Evolutionary conservation across 2,113 vertebrate genomes (phyloP).

Genomic region (Mobula birostris): DNA sequence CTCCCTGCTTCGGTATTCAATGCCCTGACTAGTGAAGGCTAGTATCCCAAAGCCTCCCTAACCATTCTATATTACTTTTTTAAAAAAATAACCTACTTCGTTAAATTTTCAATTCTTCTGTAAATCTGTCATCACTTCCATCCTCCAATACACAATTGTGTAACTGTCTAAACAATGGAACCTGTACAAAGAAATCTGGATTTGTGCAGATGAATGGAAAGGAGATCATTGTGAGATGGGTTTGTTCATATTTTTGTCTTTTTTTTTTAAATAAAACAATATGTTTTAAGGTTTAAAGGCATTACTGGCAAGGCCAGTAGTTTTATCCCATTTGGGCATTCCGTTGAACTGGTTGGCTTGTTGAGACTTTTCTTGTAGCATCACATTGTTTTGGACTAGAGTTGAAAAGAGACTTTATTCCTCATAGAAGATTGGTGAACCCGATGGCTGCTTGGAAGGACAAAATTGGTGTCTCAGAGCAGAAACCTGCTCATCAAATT

Average conservation of each 20-base stretch:
- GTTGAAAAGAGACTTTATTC: too few species aligned
- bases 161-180: slow-evolving; percentile 45
- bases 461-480: background rate
- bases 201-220: slow-evolving; percentile 49
- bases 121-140: background rate
- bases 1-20: too few species aligned
- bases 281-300: background rate
- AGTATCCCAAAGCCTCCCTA: too few species aligned
- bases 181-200: slow-evolving; percentile 41
- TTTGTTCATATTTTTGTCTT: slow-evolving; percentile 32
- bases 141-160: rapidly evolving
- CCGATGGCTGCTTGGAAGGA: background rate
- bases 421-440: too few species aligned
- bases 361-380: background rate
- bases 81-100: background rate
- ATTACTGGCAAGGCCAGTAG: background rate
- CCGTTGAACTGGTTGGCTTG: too few species aligned
- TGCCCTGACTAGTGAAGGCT: too few species aligned
- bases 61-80: background rate
- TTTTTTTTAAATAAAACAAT: background rate
- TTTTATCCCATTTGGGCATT: too few species aligned
- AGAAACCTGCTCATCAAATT: background rate
- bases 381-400: background rate
- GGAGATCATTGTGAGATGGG: slow-evolving; percentile 43
- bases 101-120: background rate